Evolutionary conservation across 2,888 invertebrate species (phyloP).

Genomic region (Rambutsinella grinnellia): DNA sequence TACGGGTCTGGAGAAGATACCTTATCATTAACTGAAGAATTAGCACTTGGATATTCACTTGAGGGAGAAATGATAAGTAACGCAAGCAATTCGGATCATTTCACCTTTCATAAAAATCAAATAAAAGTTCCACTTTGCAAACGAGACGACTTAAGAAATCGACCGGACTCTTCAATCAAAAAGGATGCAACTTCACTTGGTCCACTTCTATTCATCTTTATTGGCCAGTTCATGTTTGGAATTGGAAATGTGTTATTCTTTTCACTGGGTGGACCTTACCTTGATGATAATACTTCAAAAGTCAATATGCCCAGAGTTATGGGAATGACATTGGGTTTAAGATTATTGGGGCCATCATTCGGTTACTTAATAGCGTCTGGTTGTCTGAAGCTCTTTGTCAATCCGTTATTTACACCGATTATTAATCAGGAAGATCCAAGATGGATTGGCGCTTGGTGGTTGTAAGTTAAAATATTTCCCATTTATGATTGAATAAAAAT

Average conservation of each 20-base stretch:
- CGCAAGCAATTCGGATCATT: not conserved
- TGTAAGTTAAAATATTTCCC: no score
- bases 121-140: conserved; percentile 16
- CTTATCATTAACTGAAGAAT: conserved; percentile 75
- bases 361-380: conserved; percentile 74
- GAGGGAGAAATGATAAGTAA: not conserved
- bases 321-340: conserved; percentile 71
- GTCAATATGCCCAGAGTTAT: conserved; percentile 76
- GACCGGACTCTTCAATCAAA: conserved; percentile 69
- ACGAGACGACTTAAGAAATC: not conserved
- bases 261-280: conserved; percentile 77
- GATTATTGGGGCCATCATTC: conserved; percentile 77
- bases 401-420: conserved; percentile 74
- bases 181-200: no score
- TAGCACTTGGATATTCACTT: no score
- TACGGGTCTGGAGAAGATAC: conserved; percentile 80
- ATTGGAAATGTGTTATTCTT: conserved; percentile 78
- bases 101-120: not conserved
- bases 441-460: conserved; percentile 85
- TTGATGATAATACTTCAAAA: conserved; percentile 79
- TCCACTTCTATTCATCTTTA: conserved; percentile 75
- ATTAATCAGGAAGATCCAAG: conserved; percentile 75
- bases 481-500: conserved; percentile 56
- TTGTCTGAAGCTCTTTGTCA: conserved; percentile 74
- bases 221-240: conserved; percentile 79